phyloP scores from a whole-genome alignment of 2,797 vertebrate genomes.

The Pangasius larnaudii region DNA sequence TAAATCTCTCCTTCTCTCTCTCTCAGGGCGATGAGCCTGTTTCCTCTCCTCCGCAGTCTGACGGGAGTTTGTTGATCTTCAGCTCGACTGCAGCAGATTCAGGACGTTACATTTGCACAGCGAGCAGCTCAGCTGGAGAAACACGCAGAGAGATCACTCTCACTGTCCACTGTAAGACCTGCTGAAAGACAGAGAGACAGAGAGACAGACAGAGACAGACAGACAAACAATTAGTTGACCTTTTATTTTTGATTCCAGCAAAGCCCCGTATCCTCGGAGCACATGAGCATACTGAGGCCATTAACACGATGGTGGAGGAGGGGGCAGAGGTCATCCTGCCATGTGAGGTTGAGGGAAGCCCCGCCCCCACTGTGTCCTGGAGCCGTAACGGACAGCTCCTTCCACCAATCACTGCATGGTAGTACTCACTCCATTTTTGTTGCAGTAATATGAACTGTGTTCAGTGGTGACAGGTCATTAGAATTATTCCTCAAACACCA shows the following conservation, averaged over 20 bases:
- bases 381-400: slow-evolving; percentile 79
- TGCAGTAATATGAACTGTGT: neutral
- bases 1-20: slow-evolving; percentile 11
- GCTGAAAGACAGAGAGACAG: neutral
- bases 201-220: neutral
- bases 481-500: neutral
- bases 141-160: slow-evolving; percentile 85
- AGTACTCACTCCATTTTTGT: slow-evolving; percentile 50
- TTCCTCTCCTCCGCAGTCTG: slow-evolving; percentile 57
- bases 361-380: slow-evolving; percentile 85
- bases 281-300: slow-evolving; percentile 52
- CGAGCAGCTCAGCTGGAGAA: slow-evolving; percentile 83
- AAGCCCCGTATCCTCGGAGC: slow-evolving; percentile 81
- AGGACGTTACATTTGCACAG: slow-evolving; percentile 87
- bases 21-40: slow-evolving; percentile 78
- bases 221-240: neutral
- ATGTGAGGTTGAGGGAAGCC: slow-evolving; percentile 84
- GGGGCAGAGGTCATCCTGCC: slow-evolving; percentile 85
- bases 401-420: slow-evolving; percentile 79
- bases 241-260: slow-evolving; percentile 66
- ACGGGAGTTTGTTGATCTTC: slow-evolving; percentile 81
- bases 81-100: slow-evolving; percentile 71
- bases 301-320: slow-evolving; percentile 75
- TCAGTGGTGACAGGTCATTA: neutral
- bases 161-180: slow-evolving; percentile 87